These are phyloP conservation scores for Protomyctophum bolini DNA, from an alignment of 2,113 vertebrate genomes.

Conservation along the genomic window DNA sequence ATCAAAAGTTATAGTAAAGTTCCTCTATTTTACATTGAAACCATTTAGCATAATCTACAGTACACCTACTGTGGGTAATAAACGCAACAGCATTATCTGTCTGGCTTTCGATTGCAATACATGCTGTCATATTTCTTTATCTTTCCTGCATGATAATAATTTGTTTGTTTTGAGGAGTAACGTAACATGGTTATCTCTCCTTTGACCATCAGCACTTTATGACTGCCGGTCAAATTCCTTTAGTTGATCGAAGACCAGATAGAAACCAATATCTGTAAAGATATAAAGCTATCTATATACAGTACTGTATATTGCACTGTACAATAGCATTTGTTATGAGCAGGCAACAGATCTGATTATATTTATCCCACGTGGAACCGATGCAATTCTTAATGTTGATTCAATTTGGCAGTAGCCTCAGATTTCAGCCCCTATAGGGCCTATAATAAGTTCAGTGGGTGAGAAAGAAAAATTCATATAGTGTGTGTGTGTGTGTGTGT, in stretches of 20 bases:
- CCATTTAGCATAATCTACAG: not conserved
- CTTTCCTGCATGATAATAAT: not conserved
- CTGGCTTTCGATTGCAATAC: not conserved
- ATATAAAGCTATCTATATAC: conserved; percentile 23
- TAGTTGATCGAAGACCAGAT: conserved; percentile 17
- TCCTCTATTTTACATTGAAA: not conserved
- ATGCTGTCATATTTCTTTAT: not conserved
- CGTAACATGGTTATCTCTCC: not conserved
- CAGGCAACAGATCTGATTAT: conserved; percentile 31
- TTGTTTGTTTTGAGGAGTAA: not conserved
- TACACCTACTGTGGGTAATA: not conserved
- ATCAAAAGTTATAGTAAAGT: not conserved
- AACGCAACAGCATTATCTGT: conserved; percentile 2
- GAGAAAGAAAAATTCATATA: not conserved
- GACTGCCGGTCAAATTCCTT: conserved; percentile 31
- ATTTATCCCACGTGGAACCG: conserved; percentile 18
- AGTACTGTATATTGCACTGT: not conserved
- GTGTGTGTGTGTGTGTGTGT: too few species aligned
- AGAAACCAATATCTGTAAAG: conserved; percentile 12
- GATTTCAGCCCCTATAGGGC: not conserved
- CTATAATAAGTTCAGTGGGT: conserved; percentile 15
- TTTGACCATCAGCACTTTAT: conserved; percentile 23
- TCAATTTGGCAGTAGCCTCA: conserved; percentile 25
- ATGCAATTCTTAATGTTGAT: conserved; percentile 38
- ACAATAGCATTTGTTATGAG: conserved; percentile 32